Percentiles rank a stretch among this genome's conserved stretches.
These are phyloP conservation scores for Vulpes lagopus DNA, from an alignment of 2,113 vertebrate genomes.

Conservation along the genomic window DNA sequence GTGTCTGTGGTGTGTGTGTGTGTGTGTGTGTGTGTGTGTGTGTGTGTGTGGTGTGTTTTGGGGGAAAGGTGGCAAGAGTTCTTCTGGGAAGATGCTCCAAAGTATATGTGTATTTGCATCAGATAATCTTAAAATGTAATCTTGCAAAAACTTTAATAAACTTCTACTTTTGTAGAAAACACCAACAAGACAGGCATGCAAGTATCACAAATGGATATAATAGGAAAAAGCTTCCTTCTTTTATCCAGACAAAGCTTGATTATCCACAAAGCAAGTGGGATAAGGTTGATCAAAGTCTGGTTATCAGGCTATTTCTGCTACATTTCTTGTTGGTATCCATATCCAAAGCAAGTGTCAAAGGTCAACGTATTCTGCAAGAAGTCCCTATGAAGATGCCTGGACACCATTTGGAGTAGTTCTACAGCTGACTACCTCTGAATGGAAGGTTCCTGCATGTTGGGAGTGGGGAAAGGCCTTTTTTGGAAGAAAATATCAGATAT, in stretches of 20 bases:
- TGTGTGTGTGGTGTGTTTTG: neutral
- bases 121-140: neutral
- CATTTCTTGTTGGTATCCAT: slow-evolving; percentile 2
- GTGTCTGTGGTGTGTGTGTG: neutral
- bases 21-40: neutral
- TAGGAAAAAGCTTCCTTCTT: neutral
- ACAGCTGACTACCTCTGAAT: neutral
- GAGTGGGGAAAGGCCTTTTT: neutral
- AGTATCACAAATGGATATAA: neutral
- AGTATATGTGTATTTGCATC: neutral
- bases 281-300: neutral
- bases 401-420: neutral
- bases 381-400: neutral
- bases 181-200: neutral
- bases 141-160: neutral
- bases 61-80: neutral
- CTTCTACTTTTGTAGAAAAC: neutral
- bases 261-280: neutral
- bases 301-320: neutral
- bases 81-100: neutral
- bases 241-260: neutral
- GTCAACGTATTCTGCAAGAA: neutral
- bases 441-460: neutral
- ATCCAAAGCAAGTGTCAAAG: neutral
- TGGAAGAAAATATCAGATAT: slow-evolving; percentile 7